Conservation (phyloP, 2,113 vertebrate species). For the Zosterops japonicus region DNA sequence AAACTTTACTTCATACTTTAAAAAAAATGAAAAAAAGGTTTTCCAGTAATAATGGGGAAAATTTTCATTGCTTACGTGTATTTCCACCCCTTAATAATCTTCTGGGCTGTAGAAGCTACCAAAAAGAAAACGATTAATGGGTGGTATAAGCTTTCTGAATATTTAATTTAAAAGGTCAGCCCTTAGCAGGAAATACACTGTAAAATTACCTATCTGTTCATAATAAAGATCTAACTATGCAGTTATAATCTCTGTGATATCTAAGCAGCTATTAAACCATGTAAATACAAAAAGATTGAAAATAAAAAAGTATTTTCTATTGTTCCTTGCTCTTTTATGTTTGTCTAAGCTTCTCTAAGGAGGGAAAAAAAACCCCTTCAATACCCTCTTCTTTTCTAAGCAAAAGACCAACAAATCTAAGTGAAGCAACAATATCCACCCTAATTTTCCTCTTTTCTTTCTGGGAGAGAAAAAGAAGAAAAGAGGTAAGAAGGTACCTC, state of each 20-base stretch:
- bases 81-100: background rate
- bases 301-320: background rate
- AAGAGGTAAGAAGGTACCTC: background rate
- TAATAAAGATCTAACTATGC: background rate
- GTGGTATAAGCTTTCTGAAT: background rate
- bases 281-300: background rate
- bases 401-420: background rate
- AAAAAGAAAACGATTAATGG: background rate
- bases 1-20: background rate
- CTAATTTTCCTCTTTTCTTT: background rate
- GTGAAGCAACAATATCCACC: background rate
- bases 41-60: background rate
- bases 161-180: background rate
- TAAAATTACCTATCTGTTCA: background rate
- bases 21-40: background rate
- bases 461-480: background rate
- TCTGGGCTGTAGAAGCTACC: background rate
- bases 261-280: background rate
- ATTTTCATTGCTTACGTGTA: background rate
- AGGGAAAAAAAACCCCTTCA: background rate
- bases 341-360: background rate
- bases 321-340: background rate
- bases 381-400: background rate
- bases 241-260: background rate
- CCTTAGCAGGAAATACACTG: background rate